These are phyloP conservation scores for Drosophila neotestacea DNA, from an alignment of 2,888 invertebrate genomes.

Conservation along the genomic window DNA sequence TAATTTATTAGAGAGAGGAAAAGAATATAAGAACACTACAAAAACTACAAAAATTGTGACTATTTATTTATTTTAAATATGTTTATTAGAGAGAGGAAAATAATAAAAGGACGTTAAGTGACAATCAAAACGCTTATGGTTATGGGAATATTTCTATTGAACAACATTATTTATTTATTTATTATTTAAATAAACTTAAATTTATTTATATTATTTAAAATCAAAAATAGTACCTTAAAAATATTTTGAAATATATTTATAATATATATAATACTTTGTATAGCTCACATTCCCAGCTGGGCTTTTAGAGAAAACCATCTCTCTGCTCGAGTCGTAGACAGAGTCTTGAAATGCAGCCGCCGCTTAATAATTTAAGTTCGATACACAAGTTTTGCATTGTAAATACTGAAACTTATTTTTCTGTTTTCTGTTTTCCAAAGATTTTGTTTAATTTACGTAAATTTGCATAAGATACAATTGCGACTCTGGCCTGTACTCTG, in stretches of 20 bases:
- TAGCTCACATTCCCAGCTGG: slow-evolving; percentile 10
- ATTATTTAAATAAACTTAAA: background rate
- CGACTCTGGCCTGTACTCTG: slow-evolving; percentile 18
- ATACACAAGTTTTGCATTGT: slow-evolving; percentile 70
- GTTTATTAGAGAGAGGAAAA: background rate
- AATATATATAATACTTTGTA: no score
- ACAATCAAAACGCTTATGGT: background rate
- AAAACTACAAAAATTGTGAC: background rate
- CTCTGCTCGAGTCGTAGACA: background rate
- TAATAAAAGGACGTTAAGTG: no score
- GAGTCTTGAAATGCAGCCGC: slow-evolving; percentile 23
- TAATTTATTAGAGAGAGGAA: background rate
- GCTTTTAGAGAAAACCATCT: background rate
- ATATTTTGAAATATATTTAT: no score
- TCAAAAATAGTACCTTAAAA: no score
- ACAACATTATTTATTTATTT: background rate
- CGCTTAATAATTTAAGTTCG: slow-evolving; percentile 72
- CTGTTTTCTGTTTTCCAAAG: slow-evolving; percentile 77
- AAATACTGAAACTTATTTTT: slow-evolving; percentile 78
- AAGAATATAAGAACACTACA: background rate
- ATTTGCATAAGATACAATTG: slow-evolving; percentile 80
- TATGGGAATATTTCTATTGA: background rate
- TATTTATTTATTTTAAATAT: no score
- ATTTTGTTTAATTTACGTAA: slow-evolving; percentile 80
- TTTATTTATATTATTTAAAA: no score